Evolutionary conservation across 2,797 vertebrate species (phyloP), one percentile per base, ranked within the genome.

Genomic region (Pelobates cultripes): DNA sequence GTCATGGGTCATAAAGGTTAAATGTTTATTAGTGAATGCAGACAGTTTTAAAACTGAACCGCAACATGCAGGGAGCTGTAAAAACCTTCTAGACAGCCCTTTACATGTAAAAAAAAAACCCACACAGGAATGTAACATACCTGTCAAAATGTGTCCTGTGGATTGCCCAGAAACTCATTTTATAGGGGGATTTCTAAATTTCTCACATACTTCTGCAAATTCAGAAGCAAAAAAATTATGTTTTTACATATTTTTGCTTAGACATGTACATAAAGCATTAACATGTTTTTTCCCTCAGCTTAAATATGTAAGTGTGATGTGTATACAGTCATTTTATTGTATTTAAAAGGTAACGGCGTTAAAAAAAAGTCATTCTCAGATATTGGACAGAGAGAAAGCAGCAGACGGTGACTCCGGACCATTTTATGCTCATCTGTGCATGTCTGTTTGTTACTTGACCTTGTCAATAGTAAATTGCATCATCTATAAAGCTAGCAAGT

Each of bases 181-280:
- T 85, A 82, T 78, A 85, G 71, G 75, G 87, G 88, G 57, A 75
- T 80, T 69, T 85, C 80, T 76, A 12, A 80, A 43, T 86, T 88
- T 75, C 68, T 84, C 74, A 66, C 77, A 87, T 64, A 74, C 69
- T 89, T 90, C 81, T 85, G 55, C 41, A 64, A 71, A 75, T 70
- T 47, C 75, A 75, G 87, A 86, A 51, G 47, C 5, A 51, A 57
- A 75, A 75, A 9, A 60, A 1, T 0, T 0, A 17, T 44, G 47
- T 14, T 41, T 80, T 75, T 82, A 81, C 66, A 47, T 57, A 77
- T 51, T 64, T 64, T 64, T 78, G 71, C 10, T 78, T 78, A 70
- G 47, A 86, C 84, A 85, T 44, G 72, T 77, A 63, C 60, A 83
- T 74, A 51, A 79, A 86, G 43, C 40, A 71, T 43, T 17, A 73